A percentile compares a stretch with the other conserved stretches of the same genome.
Evolutionary conservation across 2,888 invertebrate species (phyloP).

Genomic region (Myopa tessellatipennis): DNA sequence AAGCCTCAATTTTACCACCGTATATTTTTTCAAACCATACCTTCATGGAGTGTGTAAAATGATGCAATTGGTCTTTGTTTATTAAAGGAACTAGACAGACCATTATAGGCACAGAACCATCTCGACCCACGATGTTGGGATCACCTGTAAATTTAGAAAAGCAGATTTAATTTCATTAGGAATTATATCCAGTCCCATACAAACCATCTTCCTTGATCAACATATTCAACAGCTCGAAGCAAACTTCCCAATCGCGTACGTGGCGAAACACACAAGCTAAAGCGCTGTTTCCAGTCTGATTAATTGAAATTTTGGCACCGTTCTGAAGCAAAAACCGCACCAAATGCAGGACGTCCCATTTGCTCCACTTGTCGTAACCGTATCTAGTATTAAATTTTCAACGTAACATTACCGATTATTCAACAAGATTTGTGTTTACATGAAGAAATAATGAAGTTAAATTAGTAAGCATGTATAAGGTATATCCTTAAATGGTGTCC

Average conservation of each 20-base stretch:
- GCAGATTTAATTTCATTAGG: not conserved
- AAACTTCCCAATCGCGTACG: slow-evolving; percentile 77
- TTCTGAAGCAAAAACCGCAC: slow-evolving; percentile 74
- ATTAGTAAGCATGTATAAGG: too few relatives aligned
- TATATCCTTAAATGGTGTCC: too few relatives aligned
- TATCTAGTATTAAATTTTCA: not conserved
- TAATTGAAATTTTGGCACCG: slow-evolving; percentile 76
- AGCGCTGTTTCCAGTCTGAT: slow-evolving; percentile 77
- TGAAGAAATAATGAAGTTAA: too few relatives aligned
- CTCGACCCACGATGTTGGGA: slow-evolving; percentile 78
- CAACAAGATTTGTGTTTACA: not conserved
- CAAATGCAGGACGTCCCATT: slow-evolving; percentile 80
- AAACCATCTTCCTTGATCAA: slow-evolving; percentile 66
- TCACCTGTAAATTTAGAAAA: slow-evolving; percentile 66
- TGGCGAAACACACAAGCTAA: slow-evolving; percentile 78
- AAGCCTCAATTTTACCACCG: not conserved
- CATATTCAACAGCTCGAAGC: slow-evolving; percentile 68
- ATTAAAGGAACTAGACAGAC: slow-evolving; percentile 80
- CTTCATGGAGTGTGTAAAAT: slow-evolving; percentile 80
- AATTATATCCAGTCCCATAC: not conserved
- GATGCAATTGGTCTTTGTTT: slow-evolving; percentile 79
- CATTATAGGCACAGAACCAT: slow-evolving; percentile 80
- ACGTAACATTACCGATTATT: not conserved
- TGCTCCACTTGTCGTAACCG: slow-evolving; percentile 74
- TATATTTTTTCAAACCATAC: too few relatives aligned